Percentiles rank a stretch among this genome's conserved stretches.
Evolutionary conservation across 1,140 invertebrate species (phyloP).

Genomic region (Aphis craccivora): DNA sequence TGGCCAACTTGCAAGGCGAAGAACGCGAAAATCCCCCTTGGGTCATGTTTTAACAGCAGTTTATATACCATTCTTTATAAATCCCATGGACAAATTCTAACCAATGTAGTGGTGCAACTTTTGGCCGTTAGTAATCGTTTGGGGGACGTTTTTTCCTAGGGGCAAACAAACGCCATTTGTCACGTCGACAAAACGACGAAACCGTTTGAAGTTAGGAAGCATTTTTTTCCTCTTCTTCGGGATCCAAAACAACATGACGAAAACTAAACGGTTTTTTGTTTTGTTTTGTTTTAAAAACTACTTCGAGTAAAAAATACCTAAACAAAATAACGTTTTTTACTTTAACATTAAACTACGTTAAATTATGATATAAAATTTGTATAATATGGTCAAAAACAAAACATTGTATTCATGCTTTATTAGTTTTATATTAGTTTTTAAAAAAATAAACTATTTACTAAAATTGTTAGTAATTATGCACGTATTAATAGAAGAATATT

Average conservation of each 20-base stretch:
- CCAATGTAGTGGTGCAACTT: conserved; percentile 46
- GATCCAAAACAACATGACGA: conserved; percentile 13
- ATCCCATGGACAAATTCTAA: conserved; percentile 51
- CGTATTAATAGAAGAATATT: not conserved
- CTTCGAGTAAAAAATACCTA: not conserved
- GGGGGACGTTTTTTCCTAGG: conserved; percentile 16
- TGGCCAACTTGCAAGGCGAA: conserved; percentile 26
- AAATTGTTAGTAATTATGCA: not conserved
- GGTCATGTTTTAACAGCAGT: conserved; percentile 55
- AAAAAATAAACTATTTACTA: not conserved
- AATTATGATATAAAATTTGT: not conserved
- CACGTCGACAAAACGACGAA: conserved; percentile 55
- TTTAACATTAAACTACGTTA: not conserved
- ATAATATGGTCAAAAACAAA: not conserved
- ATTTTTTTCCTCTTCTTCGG: not conserved
- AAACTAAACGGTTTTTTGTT: conserved; percentile 18
- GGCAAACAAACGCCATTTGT: conserved; percentile 52
- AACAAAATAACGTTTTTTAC: not conserved
- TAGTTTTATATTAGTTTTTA: not conserved
- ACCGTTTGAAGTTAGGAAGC: conserved; percentile 36
- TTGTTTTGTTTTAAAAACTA: conserved; percentile 19
- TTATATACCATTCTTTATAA: conserved; percentile 54
- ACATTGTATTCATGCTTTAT: not conserved
- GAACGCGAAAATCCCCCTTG: conserved; percentile 27
- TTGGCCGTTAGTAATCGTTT: conserved; percentile 57